Percentiles rank a stretch among this genome's conserved stretches.
phyloP scores from a whole-genome alignment of 2,888 invertebrate species.

The Rhabditoides inermis region DNA sequence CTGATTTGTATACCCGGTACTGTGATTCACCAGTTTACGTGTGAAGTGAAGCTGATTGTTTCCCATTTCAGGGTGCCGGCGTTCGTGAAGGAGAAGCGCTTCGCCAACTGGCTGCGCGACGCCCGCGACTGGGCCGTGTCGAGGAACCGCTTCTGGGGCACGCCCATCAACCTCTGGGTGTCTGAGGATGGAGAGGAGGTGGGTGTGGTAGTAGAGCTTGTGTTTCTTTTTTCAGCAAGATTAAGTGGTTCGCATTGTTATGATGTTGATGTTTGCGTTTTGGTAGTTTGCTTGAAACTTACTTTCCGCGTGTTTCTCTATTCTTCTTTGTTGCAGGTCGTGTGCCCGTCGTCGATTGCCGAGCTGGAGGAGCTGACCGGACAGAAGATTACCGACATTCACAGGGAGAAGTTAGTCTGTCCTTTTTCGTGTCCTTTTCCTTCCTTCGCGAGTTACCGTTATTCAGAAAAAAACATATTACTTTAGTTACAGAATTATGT shows the following conservation, averaged over 20 bases:
- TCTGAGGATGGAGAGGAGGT: conserved; percentile 69
- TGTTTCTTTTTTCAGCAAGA: too few species aligned
- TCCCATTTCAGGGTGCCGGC: conserved; percentile 80
- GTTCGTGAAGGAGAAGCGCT: conserved; percentile 92
- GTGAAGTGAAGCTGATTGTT: too few species aligned
- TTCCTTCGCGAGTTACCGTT: neutral
- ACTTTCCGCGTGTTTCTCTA: too few species aligned
- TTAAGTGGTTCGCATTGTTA: too few species aligned
- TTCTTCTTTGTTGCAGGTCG: conserved; percentile 53
- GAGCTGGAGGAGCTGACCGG: conserved; percentile 80
- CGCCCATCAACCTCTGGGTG: conserved; percentile 94
- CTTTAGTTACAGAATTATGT: neutral
- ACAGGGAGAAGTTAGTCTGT: conserved; percentile 68
- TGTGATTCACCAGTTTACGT: too few species aligned
- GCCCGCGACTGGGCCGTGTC: conserved; percentile 97
- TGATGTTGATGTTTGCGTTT: too few species aligned
- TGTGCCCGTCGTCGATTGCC: conserved; percentile 84
- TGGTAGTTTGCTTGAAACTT: too few species aligned
- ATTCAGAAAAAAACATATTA: too few species aligned
- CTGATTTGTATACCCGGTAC: neutral
- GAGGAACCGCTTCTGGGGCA: conserved; percentile 95
- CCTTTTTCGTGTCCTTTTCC: neutral
- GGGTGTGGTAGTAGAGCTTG: too few species aligned
- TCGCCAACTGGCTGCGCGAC: conserved; percentile 93
- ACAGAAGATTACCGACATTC: conserved; percentile 73